Evolutionary conservation across 2,888 invertebrate species (phyloP), one percentile per base, ranked within the genome.

Genomic region (Vannuccia rotundouncinata): DNA sequence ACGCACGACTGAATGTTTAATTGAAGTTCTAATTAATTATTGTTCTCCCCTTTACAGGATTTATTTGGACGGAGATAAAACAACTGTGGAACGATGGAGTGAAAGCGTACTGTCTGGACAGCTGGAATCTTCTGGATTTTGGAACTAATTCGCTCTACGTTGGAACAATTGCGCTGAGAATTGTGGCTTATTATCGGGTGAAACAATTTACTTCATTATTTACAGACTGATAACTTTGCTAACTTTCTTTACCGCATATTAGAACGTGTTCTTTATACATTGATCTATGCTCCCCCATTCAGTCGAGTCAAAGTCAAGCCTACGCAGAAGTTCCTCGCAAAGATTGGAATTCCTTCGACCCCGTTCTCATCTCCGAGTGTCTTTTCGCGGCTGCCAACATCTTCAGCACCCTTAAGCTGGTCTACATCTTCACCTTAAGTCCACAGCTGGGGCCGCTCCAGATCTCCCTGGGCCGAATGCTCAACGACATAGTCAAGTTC

Each of bases 71-170:
- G 85, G 98, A 99, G 90, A 95, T 98, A 84, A 99, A 98, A 88
- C 97, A 98, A 88, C 90, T 99, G 82, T 98, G 97, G 97, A 95
- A 96, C 88, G 94, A 95, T 84, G 98, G 98, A 0, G 90, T 97
- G 81, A 93, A 95, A 85, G 96, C 97, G 87, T 99, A 98, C 89
- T 92, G 94, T 81, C 93, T 95, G 86, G 97, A 99, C 89, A 96
- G 98, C 95, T 98, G 98, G 98, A 98, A 99, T 89, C 95, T 98
- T 82, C 94, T 98, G 84, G 98, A 98, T 90, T 98, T 98, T 89
- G 94, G 97, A 83, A 98, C 98, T 82, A 98, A 98, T 90, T 95
- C 97, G 2, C 90, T 98, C 59, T 99, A 99, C 89, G 95, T 98
- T 82, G 95, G 97, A 80, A 98, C 98, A 0, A 94, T 97, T 79